phyloP scores from a whole-genome alignment of 53 echinoderm and acorn worm genomes.

The Zoroaster sp. region DNA sequence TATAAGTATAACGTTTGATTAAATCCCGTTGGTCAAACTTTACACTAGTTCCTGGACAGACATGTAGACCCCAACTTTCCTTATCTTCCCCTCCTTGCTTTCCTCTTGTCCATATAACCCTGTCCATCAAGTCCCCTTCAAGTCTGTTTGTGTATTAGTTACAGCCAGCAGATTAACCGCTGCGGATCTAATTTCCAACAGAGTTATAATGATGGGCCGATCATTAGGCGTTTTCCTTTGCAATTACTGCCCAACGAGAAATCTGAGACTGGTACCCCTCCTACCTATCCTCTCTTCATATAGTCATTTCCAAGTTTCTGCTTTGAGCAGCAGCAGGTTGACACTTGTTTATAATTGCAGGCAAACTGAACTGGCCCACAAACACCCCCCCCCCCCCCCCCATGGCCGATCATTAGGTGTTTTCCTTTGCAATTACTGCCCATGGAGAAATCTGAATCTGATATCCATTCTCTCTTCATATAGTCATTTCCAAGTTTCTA shows the following conservation, averaged over 20 bases:
- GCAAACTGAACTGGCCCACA: too few relatives aligned
- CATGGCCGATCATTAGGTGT: neutral
- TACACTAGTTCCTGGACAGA: neutral
- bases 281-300: too few relatives aligned
- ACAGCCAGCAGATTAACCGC: neutral
- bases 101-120: neutral
- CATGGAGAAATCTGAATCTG: neutral
- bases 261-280: too few relatives aligned
- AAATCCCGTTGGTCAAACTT: neutral
- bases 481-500: neutral
- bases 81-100: neutral
- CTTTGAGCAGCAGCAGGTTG: neutral
- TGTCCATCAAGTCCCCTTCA: neutral
- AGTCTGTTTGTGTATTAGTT: neutral
- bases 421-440: conserved; percentile 1
- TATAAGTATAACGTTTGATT: neutral
- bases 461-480: neutral
- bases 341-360: too few relatives aligned
- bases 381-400: too few relatives aligned
- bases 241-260: too few relatives aligned
- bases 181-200: neutral
- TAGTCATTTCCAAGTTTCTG: too few relatives aligned
- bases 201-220: neutral
- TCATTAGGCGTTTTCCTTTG: too few relatives aligned
- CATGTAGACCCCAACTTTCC: neutral